Evolutionary conservation across 2,888 invertebrate genomes (phyloP), one percentile per base, ranked within the genome.

Genomic region (Perithous albicinctus): DNA sequence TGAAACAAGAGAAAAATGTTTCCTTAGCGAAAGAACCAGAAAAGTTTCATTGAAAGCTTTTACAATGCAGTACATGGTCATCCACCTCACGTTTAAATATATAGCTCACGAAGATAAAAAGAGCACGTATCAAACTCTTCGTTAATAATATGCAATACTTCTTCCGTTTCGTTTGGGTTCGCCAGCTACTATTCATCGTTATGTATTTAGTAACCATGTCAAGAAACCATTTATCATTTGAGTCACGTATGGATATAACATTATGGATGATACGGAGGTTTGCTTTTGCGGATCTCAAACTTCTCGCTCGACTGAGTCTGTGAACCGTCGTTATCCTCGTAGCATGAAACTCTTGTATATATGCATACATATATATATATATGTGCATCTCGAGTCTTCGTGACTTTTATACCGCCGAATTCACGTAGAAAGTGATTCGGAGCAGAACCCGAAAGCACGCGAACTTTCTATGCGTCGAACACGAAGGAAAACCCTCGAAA

Each of bases 351-450:
- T 18, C 32, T n/a, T 51, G n/a, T 12, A 10, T 23, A 23, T 15
- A 6, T 32, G 15, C 7, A 32, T 3, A 32, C 15, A 32, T 8
- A 56, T 54, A 18, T 18, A 18, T 46, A 46, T 6, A 4, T 8
- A 23, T 12, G 10, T 35, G 20, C 38, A 38, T 23, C n/a, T 72
- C 38, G 72, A 66, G 15, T 15, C 54, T 54, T 46, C 48, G 7
- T 5, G 18, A 48, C 23, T 15, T 63, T 70, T 18, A 12, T 59
- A 29, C 29, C 10, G 23, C 54, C 67, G 38, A 81, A 78, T 78
- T 78, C 41, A 38, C 56, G 63, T 81, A 64, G 78, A 81, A 81
- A 78, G 78, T 78, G 46, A 78, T 81, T 74, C 74, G 81, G 63
- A 56, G 74, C 73, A 56, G 69, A 78, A 73, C 69, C 63, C 73